Evolutionary conservation across 2,797 vertebrate species (phyloP).

Genomic region (Thalassophryne amazonica): DNA sequence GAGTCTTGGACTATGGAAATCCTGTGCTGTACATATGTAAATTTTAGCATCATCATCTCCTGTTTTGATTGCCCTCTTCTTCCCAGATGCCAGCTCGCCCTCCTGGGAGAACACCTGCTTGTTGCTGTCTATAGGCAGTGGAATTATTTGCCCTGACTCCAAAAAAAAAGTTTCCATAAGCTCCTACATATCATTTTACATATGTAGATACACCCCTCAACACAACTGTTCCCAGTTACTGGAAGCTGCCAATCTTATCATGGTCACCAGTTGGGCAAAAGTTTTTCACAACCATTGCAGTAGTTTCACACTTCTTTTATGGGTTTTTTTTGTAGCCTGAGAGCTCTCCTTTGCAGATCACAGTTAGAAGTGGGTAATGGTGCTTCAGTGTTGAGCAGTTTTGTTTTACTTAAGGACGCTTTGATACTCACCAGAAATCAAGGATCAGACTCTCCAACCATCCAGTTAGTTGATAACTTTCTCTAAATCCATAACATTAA

Average conservation of each 20-base stretch:
- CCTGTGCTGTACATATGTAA: conserved; percentile 43
- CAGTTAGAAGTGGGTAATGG: too few species aligned
- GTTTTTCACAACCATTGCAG: conserved; percentile 51
- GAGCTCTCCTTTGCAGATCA: too few species aligned
- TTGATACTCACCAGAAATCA: too few species aligned
- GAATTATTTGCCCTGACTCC: conserved; percentile 61
- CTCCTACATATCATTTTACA: conserved; percentile 74
- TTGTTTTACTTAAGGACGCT: too few species aligned
- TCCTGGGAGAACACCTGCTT: conserved; percentile 75
- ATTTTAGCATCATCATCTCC: conserved; percentile 43
- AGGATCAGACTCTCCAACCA: too few species aligned
- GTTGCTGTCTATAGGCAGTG: conserved; percentile 48
- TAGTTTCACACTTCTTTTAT: conserved; percentile 39
- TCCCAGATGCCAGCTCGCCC: conserved; percentile 56
- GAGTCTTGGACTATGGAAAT: conserved; percentile 41
- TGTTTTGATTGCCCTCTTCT: conserved; percentile 27
- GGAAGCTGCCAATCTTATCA: conserved; percentile 61
- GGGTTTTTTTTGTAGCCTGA: too few species aligned
- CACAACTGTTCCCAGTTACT: conserved; percentile 73
- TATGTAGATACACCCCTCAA: conserved; percentile 58
- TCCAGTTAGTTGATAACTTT: too few species aligned
- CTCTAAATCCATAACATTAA: too few species aligned
- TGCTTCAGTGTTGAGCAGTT: too few species aligned
- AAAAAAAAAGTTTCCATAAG: conserved; percentile 59
- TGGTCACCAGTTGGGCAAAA: conserved; percentile 57